Evolutionary conservation across 2,797 vertebrate species (phyloP), one percentile per base, ranked within the genome.

Genomic region (Poecilia velifera): DNA sequence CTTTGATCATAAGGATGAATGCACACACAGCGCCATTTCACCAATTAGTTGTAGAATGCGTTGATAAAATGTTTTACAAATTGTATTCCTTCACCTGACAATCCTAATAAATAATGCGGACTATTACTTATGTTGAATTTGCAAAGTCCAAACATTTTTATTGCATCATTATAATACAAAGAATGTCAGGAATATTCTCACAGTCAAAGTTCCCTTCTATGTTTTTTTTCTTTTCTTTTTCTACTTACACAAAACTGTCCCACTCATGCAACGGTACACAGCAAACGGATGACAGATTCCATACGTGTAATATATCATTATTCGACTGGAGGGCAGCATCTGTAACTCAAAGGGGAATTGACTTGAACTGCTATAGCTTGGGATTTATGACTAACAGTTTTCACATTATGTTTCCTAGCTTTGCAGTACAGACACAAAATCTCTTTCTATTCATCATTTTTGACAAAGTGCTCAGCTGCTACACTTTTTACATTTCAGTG

Each of bases 1-100:
- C 41, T 45, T 59, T 55, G 76, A 18, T 43, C 74, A 28, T 74
- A 72, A 62, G 72, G 77, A 83, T 73, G 18, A 68, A 68, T 68
- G 36, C 43, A 70, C 25, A 5, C 39, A 70, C 39, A n/a, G 39
- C 6, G 66, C 25, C 66, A 43, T 70, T 45, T 70, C 14, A 43
- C 41, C 1, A 10, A 70, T 43, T 45, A n/a, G 39, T 6, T 70
- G 39, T 70, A 43, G 39, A 70, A 14, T 25, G 39, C 20, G 4
- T 70, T 70, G 41, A 43, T 43, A 45, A 45, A 70, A 70, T 43
- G 10, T n/a, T 45, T 70, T 25, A 14, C 22, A 70, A 45, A 45
- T 43, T 43, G 14, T 25, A 12, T 70, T 5, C 25, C 20, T n/a
- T 45, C 2, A 16, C 41, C 25, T n/a, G 7, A 45, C 9, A 6